A percentile compares a stretch with the other conserved stretches of the same genome.
Evolutionary conservation across 2,888 invertebrate genomes (phyloP).

Genomic region (Pyrocoelia pectoralis): DNA sequence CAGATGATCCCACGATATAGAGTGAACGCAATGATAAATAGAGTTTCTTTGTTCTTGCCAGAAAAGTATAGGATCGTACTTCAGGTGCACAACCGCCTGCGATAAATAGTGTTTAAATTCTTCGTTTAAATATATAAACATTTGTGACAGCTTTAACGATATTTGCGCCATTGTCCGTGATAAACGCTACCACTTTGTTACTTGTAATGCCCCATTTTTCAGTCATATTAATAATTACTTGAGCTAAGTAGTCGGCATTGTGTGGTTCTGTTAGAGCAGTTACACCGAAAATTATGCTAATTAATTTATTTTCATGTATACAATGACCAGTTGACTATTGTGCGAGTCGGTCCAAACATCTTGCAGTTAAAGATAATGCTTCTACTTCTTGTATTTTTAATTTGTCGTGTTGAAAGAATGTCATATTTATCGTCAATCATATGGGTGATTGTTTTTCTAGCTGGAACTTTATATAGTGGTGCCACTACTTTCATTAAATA

Average conservation of each 20-base stretch:
- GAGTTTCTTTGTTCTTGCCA: too few relatives aligned
- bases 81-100: constrained; percentile 5
- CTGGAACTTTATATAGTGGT: constrained; percentile 1
- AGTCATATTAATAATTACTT: constrained; percentile 35
- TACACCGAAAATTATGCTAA: background rate
- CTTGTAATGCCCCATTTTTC: constrained; percentile 33
- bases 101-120: constrained; percentile 40
- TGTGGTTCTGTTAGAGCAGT: constrained; percentile 12
- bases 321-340: background rate
- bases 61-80: too few relatives aligned
- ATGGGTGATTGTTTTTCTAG: background rate
- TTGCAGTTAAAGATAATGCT: background rate
- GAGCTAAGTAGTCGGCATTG: constrained; percentile 38
- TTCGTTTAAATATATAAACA: constrained; percentile 39
- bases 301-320: background rate
- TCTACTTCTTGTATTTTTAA: background rate
- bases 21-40: too few relatives aligned
- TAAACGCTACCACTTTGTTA: constrained; percentile 39
- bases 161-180: constrained; percentile 44
- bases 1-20: constrained; percentile 29
- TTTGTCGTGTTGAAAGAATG: background rate
- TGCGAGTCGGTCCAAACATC: background rate
- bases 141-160: constrained; percentile 42
- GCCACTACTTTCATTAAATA: background rate
- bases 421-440: background rate